Conservation (phyloP, 1,140 invertebrate genomes). For the Augochlora pura region DNA sequence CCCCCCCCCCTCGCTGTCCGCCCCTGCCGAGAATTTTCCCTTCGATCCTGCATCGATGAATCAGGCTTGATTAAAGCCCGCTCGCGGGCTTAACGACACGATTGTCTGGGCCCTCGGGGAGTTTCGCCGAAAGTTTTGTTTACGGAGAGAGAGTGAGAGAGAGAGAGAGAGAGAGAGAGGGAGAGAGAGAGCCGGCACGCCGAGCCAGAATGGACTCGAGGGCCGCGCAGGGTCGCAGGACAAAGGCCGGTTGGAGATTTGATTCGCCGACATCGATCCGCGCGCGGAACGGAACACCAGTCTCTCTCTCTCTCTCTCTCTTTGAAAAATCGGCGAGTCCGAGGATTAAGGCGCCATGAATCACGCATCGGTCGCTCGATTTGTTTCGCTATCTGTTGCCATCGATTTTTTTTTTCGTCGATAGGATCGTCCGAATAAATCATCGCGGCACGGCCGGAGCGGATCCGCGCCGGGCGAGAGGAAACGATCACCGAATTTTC, state of each 20-base stretch:
- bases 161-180: neutral
- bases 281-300: neutral
- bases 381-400: constrained; percentile 30
- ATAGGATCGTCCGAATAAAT: constrained; percentile 21
- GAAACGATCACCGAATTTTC: constrained; percentile 26
- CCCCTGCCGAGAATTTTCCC: neutral
- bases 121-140: neutral
- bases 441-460: neutral
- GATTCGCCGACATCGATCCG: neutral
- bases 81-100: neutral
- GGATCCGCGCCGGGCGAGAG: neutral
- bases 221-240: neutral
- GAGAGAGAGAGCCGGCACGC: neutral
- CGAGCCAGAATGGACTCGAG: neutral
- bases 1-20: too few relatives aligned
- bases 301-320: too few relatives aligned
- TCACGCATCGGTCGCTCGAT: constrained; percentile 14
- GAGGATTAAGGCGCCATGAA: constrained; percentile 33
- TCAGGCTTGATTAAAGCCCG: constrained; percentile 1
- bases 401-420: neutral
- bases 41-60: neutral
- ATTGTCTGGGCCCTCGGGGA: neutral
- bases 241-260: neutral
- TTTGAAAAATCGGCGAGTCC: constrained; percentile 27
- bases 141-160: neutral